These are phyloP conservation scores for Centropyge bicolor DNA, from an alignment of 2,797 vertebrate genomes.

Conservation along the genomic window DNA sequence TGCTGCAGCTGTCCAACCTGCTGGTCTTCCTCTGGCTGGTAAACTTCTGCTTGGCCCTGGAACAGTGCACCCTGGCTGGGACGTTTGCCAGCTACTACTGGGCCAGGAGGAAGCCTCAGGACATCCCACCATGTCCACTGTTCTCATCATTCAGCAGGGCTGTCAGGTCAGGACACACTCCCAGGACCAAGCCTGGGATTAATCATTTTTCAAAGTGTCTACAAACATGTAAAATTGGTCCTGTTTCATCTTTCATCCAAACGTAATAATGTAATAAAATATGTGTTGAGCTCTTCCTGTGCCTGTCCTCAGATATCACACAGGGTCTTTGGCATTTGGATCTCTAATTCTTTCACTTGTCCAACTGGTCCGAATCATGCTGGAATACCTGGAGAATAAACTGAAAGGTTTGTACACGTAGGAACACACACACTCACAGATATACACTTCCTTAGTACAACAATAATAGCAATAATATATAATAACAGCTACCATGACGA, in stretches of 20 bases:
- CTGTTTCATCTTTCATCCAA: background rate
- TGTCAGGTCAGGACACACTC: conserved; percentile 83
- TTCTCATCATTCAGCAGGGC: conserved; percentile 90
- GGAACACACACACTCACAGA: background rate
- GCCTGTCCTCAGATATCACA: conserved; percentile 88
- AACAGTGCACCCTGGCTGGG: conserved; percentile 93
- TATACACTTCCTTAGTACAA: background rate
- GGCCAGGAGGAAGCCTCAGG: conserved; percentile 90
- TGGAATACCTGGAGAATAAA: conserved; percentile 92
- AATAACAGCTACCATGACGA: background rate
- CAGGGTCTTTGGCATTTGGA: conserved; percentile 94
- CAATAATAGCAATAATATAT: background rate
- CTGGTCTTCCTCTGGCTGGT: conserved; percentile 93
- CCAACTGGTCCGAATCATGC: conserved; percentile 87
- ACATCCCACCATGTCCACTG: conserved; percentile 89
- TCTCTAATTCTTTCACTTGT: conserved; percentile 90
- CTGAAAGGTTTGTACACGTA: conserved; percentile 84
- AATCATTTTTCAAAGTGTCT: background rate
- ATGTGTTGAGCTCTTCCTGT: too few species aligned
- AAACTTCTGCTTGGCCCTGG: conserved; percentile 92
- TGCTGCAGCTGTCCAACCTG: conserved; percentile 91
- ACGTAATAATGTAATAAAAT: background rate
- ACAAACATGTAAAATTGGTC: background rate
- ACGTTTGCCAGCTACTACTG: conserved; percentile 94
- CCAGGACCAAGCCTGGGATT: background rate